Evolutionary conservation across 2,113 vertebrate species (phyloP), one percentile per base, ranked within the genome.

Genomic region (Speoplatyrhinus poulsoni): DNA sequence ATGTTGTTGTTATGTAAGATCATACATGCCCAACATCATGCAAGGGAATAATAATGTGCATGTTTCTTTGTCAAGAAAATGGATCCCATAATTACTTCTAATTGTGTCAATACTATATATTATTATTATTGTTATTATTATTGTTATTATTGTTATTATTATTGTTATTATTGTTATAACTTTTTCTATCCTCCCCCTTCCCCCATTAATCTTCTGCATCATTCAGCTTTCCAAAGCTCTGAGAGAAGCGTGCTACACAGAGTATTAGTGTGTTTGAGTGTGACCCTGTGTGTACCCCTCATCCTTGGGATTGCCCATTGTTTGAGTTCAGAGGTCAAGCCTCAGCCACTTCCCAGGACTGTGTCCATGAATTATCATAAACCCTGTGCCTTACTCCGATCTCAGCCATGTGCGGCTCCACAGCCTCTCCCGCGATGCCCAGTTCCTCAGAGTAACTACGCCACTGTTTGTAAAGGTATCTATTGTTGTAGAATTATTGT

Each of bases 251-350:
- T 33, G 3, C 53, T 41, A 46, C 63, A 79, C 78, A 72, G 90
- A 77, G 3, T 88, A 55, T 32, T 85, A 57, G 36, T 92, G 49
- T 89, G 73, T 50, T 41, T 48, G 13, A 46, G 69, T 0, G 81
- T 79, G 59, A 47, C 1, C 7, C 49, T 91, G 53, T 86, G 81
- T 76, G 60, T 86, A 63, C 76, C 76, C 65, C 9, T 91, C 58
- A 56, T 82, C 59, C 61, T 91, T 61, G 81, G 70, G 13, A 59
- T 92, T 70, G 77, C 76, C 56, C 50, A 19, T 5, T 77, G 74
- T 65, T 66, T 90, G 41, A 75, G 82, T 56, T 82, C 81, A 80
- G 5, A 67, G 48, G 70, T 72, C 60, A 68, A 68, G 52, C 67
- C 53, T 33, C 80, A 67, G 70, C 46, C 63, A 32, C 17, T 46